Conservation (phyloP, 1,140 invertebrate species). For the Cydia fagiglandana region DNA sequence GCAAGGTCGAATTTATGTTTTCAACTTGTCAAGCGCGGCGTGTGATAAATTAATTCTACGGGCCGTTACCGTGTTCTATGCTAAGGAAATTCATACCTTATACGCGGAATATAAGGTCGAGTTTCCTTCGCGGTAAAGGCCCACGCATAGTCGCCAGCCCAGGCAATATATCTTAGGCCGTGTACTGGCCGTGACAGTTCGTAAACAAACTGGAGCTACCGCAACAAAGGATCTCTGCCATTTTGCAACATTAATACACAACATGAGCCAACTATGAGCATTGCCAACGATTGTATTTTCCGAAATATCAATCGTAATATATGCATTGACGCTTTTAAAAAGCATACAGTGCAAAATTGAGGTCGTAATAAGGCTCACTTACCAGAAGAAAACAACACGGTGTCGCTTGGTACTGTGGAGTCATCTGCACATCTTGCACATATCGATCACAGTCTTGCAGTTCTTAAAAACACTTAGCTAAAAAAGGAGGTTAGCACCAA, state of each 20-base stretch:
- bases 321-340: constrained; percentile 2
- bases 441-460: constrained; percentile 77
- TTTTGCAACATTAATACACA: constrained; percentile 46
- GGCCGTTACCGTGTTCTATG: constrained; percentile 62
- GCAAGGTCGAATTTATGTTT: constrained; percentile 80
- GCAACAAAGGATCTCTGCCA: constrained; percentile 66
- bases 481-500: constrained; percentile 73
- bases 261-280: constrained; percentile 33
- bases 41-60: constrained; percentile 79
- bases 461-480: constrained; percentile 74
- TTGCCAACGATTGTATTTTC: neutral
- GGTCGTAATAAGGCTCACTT: constrained; percentile 43
- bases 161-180: constrained; percentile 79
- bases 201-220: constrained; percentile 79
- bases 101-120: constrained; percentile 38
- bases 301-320: neutral
- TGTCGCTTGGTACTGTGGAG: constrained; percentile 58
- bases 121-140: constrained; percentile 44
- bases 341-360: neutral
- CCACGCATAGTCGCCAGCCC: constrained; percentile 79
- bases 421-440: constrained; percentile 78
- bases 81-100: constrained; percentile 48
- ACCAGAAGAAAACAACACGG: constrained; percentile 66
- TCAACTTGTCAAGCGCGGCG: constrained; percentile 79
- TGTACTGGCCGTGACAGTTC: constrained; percentile 78